Evolutionary conservation across 2,113 vertebrate genomes (phyloP), one percentile per base, ranked within the genome.

Genomic region (Cynoglossus semilaevis): DNA sequence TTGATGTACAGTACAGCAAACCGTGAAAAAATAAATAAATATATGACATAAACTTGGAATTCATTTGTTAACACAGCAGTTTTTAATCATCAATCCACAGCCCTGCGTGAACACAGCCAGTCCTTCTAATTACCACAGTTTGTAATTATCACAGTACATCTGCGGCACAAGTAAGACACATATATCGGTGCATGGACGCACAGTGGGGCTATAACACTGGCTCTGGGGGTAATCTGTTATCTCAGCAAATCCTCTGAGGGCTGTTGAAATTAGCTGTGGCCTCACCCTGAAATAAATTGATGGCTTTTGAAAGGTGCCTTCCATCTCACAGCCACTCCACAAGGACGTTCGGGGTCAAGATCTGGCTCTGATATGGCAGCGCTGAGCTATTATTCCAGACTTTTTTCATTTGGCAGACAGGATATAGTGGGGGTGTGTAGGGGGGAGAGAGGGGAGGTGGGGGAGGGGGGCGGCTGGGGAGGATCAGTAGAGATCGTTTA

Each of bases 341-440:
- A 81, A 78, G 74, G 74, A 76, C 70, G 54, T 70, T 75, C 41
- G 43, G 52, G 82, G 82, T 86, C 67, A 74, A 80, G 74, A 80
- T 74, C 55, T 56, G 59, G 37, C 70, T 81, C 65, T 57, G 74
- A 80, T 77, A 70, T 70, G 72, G 47, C 63, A 65, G 55, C 58
- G 8, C 49, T 15, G 0, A 61, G 70, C 72, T 67, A 70, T 81
- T 73, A 75, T 77, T 72, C 65, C 60, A 49, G 16, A 6, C 48
- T 53, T 65, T 55, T 71, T 58, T 56, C 44, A 19, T 70, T 75
- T 52, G 1, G 22, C 62, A 59, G 67, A 69, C 61, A 69, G 49
- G 42, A 70, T 65, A 60, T 57, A 78, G 79, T 82, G 54, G 42
- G 60, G 55, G 22, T 29, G 22, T 4, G 22, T n/a, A n/a, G n/a